phyloP scores from a whole-genome alignment of 2,113 vertebrate species.

The Mastomys natalensis region DNA sequence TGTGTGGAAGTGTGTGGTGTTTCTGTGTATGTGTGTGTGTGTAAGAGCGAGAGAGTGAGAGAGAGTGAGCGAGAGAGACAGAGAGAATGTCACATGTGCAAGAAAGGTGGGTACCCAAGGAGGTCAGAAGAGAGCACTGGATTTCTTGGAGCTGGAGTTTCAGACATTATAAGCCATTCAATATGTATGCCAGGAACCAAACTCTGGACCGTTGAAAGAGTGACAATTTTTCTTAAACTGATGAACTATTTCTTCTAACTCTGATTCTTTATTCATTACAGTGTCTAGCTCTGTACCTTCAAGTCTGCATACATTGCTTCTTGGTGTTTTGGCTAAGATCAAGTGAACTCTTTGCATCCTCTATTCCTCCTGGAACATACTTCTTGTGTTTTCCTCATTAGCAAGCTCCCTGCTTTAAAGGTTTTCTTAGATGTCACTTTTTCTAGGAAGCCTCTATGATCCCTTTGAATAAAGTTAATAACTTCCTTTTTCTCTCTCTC shows the following conservation, averaged over 20 bases:
- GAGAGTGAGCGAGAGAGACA: neutral
- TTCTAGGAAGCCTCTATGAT: conserved; percentile 21
- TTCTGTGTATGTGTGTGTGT: neutral
- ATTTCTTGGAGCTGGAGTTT: neutral
- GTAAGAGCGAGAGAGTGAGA: neutral
- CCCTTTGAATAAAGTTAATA: conserved; percentile 17
- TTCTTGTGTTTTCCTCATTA: conserved; percentile 6
- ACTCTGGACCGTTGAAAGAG: neutral
- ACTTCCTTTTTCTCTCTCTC: neutral
- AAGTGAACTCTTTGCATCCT: neutral
- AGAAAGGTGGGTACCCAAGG: neutral
- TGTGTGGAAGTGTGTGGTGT: neutral
- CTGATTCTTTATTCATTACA: neutral
- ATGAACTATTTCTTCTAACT: neutral
- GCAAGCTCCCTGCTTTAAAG: neutral
- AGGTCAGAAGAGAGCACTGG: neutral
- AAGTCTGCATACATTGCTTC: neutral
- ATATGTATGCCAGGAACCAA: neutral
- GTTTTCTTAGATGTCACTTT: neutral
- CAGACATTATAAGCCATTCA: neutral
- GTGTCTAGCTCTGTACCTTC: neutral
- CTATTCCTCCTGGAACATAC: neutral
- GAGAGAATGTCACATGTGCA: neutral
- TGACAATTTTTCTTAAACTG: neutral
- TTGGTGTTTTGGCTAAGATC: neutral